Percentiles rank a stretch among this genome's conserved stretches.
Evolutionary conservation across 37 sponge, comb jelly and placozoan genomes (phyloP).

Genomic region (Agelas oroides): DNA sequence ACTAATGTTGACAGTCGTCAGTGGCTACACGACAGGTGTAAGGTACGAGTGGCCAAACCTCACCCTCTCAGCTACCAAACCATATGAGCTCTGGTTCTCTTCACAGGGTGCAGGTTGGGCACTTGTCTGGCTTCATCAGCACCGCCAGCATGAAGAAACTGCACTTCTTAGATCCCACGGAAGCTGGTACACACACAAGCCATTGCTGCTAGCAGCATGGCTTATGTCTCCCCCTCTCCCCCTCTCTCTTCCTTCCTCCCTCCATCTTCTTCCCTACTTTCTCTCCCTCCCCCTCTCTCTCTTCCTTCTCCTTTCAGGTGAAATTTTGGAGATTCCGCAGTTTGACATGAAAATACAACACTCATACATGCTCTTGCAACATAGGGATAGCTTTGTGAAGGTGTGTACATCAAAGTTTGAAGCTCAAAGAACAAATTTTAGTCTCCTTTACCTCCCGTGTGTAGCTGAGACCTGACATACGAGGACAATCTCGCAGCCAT

Average conservation of each 20-base stretch:
- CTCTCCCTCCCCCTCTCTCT: too few species aligned
- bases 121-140: slow-evolving; percentile 68
- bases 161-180: slow-evolving; percentile 57
- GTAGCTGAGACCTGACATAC: too few species aligned
- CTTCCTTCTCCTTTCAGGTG: neutral
- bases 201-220: neutral
- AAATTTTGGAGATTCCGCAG: slow-evolving; percentile 48
- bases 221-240: too few species aligned
- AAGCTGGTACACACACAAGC: slow-evolving; percentile 58
- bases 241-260: too few species aligned
- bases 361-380: slow-evolving; percentile 14
- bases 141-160: slow-evolving; percentile 82
- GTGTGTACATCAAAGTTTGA: neutral
- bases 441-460: too few species aligned
- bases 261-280: too few species aligned
- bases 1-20: slow-evolving; percentile 50
- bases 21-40: slow-evolving; percentile 77
- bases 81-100: too few species aligned
- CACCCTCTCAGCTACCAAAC: too few species aligned
- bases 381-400: slow-evolving; percentile 22
- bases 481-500: neutral
- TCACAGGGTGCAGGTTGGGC: slow-evolving; percentile 65
- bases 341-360: slow-evolving; percentile 15
- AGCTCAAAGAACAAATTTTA: neutral
- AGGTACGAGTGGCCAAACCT: slow-evolving; percentile 2